Conservation (phyloP, 2,888 invertebrate genomes). For the Norana najaformis region DNA sequence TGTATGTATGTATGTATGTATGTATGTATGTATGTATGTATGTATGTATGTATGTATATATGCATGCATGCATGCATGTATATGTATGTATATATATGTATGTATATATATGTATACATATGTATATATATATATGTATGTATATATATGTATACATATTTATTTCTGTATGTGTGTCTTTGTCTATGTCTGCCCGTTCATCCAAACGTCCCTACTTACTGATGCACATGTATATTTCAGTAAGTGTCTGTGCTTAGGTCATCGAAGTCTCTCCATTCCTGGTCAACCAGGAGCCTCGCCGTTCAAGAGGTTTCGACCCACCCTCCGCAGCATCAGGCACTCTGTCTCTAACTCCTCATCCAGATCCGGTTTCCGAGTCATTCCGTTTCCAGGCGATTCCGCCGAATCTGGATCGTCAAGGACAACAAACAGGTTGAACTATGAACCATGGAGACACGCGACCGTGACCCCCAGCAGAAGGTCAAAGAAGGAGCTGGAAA, state of each 20-base stretch:
- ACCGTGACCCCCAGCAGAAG: not conserved
- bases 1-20: no score
- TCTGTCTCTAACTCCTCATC: not conserved
- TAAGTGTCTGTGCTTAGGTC: no score
- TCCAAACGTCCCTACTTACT: not conserved
- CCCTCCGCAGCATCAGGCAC: not conserved
- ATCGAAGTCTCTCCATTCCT: not conserved
- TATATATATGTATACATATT: no score
- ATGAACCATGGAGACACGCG: not conserved
- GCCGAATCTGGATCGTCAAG: not conserved
- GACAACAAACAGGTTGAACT: not conserved
- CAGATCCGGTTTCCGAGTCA: not conserved
- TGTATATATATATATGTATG: not conserved
- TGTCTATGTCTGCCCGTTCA: no score
- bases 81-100: not conserved
- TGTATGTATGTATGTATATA: no score
- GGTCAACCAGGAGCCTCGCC: not conserved
- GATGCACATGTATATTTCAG: no score
- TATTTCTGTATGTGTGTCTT: no score
- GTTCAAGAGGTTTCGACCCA: not conserved
- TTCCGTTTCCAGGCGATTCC: not conserved
- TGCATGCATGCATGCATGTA: no score
- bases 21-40: no score
- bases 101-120: not conserved
- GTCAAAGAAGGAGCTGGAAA: not conserved